phyloP scores from a whole-genome alignment of 1,140 invertebrate species.

The Scaptodrosophila lebanonensis region DNA sequence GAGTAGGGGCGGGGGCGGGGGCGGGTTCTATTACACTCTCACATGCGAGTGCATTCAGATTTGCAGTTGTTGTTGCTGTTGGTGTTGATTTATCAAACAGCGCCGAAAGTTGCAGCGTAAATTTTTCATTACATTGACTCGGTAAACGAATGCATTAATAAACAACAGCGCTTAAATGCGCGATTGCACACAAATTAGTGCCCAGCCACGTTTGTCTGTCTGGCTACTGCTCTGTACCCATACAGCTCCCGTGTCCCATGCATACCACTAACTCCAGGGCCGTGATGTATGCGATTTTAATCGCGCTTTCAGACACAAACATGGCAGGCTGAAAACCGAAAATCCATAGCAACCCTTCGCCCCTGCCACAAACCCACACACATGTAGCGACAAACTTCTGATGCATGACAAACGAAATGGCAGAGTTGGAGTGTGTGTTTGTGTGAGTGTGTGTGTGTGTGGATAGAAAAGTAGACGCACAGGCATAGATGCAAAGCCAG shows the following conservation, averaged over 20 bases:
- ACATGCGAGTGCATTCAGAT: no score
- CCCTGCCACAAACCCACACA: not conserved
- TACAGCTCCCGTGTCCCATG: not conserved
- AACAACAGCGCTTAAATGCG: slow-evolving; percentile 59
- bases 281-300: slow-evolving; percentile 67
- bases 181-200: slow-evolving; percentile 65
- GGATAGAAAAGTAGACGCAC: slow-evolving; percentile 43
- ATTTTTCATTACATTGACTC: slow-evolving; percentile 34
- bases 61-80: no score
- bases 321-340: slow-evolving; percentile 42
- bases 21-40: no score
- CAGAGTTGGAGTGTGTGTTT: slow-evolving; percentile 3
- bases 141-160: slow-evolving; percentile 63
- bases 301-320: slow-evolving; percentile 65
- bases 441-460: slow-evolving; percentile 5
- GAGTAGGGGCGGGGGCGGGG: no score
- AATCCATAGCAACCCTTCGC: slow-evolving; percentile 52
- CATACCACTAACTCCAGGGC: slow-evolving; percentile 14
- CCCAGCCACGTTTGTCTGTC: slow-evolving; percentile 45
- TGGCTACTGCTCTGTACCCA: not conserved
- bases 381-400: slow-evolving; percentile 23
- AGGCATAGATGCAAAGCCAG: slow-evolving; percentile 17
- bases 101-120: slow-evolving; percentile 6
- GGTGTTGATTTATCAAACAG: no score
- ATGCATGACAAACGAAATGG: slow-evolving; percentile 38